These are phyloP conservation scores for Oryctes rhinoceros DNA, from an alignment of 1,140 invertebrate species.

Conservation along the genomic window DNA sequence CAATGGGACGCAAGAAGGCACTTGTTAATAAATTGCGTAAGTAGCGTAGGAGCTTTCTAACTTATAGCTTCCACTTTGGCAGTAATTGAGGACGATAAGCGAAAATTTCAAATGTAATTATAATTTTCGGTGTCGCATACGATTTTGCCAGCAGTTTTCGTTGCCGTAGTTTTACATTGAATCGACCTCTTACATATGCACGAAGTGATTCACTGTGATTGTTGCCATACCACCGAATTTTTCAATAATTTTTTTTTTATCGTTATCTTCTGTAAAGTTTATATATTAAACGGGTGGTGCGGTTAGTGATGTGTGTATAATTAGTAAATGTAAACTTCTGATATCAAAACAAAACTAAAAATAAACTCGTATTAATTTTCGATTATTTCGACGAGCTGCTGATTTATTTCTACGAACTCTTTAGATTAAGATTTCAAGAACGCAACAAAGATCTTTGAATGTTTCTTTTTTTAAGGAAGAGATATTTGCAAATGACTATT, in stretches of 20 bases:
- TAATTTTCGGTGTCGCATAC: not conserved
- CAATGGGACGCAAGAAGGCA: not conserved
- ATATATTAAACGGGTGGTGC: not conserved
- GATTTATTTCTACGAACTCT: no score
- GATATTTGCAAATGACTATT: no score
- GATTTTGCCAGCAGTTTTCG: not conserved
- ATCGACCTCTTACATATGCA: not conserved
- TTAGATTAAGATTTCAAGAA: no score
- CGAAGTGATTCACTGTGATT: not conserved
- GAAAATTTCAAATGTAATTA: conserved; percentile 2
- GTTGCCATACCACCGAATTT: not conserved
- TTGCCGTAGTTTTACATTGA: not conserved
- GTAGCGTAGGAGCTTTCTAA: conserved; percentile 31
- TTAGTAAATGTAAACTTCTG: not conserved
- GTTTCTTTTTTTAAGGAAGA: no score
- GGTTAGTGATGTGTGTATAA: not conserved
- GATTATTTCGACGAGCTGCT: not conserved
- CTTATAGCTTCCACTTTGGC: not conserved
- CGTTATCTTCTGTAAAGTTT: not conserved
- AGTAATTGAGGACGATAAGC: not conserved
- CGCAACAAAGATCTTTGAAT: no score
- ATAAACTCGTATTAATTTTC: not conserved
- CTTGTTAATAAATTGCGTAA: conserved; percentile 15
- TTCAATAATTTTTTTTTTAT: conserved; percentile 7
- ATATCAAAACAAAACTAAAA: not conserved